Evolutionary conservation across 2,797 vertebrate genomes (phyloP).

Genomic region (Chrysocyon brachyurus): DNA sequence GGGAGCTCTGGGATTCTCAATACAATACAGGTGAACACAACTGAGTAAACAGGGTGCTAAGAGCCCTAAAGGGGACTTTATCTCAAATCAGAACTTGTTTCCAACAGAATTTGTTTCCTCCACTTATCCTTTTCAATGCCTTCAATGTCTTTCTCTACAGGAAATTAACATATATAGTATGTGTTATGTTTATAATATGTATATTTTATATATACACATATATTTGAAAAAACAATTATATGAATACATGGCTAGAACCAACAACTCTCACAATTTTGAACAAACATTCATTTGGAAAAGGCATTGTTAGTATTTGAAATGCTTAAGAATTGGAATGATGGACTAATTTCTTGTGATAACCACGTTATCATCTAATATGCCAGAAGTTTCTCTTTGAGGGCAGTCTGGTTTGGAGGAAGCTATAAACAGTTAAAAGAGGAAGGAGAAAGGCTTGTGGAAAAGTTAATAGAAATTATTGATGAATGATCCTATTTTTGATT

Average conservation of each 20-base stretch:
- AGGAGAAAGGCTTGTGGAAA: background rate
- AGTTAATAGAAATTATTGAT: background rate
- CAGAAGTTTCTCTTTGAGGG: background rate
- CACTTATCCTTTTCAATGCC: background rate
- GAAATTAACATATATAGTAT: background rate
- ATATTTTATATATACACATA: background rate
- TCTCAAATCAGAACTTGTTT: background rate
- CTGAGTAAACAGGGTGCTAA: background rate
- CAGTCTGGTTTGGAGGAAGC: background rate
- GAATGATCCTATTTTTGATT: background rate
- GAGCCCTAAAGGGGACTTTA: background rate
- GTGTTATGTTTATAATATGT: background rate
- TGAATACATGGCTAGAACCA: background rate
- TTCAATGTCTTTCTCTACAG: background rate
- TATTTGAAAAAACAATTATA: background rate
- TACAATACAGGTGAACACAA: background rate
- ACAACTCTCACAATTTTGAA: background rate
- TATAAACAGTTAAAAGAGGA: background rate
- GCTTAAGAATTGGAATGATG: background rate
- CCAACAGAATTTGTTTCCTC: background rate
- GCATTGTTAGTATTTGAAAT: background rate
- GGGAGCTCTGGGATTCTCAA: background rate
- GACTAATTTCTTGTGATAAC: background rate
- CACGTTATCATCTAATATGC: background rate
- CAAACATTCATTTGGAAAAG: background rate